Evolutionary conservation across 2,797 vertebrate genomes (phyloP).

Genomic region (Luscinia megarhynchos): DNA sequence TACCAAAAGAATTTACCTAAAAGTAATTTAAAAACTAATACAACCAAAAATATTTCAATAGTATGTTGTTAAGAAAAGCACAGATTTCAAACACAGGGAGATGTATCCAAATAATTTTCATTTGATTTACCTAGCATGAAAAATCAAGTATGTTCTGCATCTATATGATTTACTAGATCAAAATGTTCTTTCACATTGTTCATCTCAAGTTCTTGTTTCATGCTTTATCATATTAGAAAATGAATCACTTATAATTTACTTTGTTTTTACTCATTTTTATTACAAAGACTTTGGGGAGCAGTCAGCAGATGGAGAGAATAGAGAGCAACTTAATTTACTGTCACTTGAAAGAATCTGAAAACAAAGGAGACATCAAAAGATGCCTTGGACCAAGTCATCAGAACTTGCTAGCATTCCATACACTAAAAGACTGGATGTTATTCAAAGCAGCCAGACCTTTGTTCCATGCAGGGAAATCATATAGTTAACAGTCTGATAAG

Average conservation of each 20-base stretch:
- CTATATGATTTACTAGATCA: background rate
- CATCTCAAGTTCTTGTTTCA: background rate
- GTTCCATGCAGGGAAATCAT: background rate
- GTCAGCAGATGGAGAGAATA: background rate
- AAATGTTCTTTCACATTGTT: background rate
- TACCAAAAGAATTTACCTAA: background rate
- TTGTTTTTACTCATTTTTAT: background rate
- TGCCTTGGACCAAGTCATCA: background rate
- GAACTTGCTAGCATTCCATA: background rate
- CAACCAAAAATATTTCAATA: background rate
- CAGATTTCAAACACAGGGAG: background rate
- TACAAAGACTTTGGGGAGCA: background rate
- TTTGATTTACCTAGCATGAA: background rate
- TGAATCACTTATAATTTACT: background rate
- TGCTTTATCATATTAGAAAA: constrained; percentile 17
- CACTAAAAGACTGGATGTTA: background rate
- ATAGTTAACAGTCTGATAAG: background rate
- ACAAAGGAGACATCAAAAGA: constrained; percentile 38
- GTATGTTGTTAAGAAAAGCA: background rate
- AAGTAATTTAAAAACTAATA: background rate
- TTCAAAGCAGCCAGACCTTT: background rate
- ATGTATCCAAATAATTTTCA: background rate
- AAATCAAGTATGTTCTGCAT: background rate
- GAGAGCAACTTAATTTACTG: constrained; percentile 13
- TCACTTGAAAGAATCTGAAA: constrained; percentile 30